Conservation (phyloP, 2,113 vertebrate genomes). For the Gallinago paraguaiae region DNA sequence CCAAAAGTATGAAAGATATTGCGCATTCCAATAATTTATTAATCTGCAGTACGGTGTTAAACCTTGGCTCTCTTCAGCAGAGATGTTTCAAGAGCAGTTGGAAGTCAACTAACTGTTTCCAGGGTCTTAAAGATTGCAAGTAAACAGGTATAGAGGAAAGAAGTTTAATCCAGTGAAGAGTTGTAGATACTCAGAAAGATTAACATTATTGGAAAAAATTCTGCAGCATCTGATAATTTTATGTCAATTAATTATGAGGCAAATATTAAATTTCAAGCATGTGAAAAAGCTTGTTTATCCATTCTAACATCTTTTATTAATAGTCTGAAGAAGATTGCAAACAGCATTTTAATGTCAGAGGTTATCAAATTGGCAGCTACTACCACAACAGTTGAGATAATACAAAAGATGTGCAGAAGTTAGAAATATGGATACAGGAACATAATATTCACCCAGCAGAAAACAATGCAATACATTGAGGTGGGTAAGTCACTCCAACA, state of each 20-base stretch:
- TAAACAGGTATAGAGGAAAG: slow-evolving; percentile 15
- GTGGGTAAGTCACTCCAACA: neutral
- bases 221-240: neutral
- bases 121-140: neutral
- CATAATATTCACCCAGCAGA: neutral
- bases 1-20: neutral
- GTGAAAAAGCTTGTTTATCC: neutral
- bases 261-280: neutral
- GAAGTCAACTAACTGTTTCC: neutral
- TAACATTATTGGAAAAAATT: neutral
- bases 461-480: neutral
- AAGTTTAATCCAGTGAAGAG: neutral
- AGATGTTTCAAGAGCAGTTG: slow-evolving; percentile 15
- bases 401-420: neutral
- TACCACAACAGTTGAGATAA: neutral
- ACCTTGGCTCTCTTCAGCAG: neutral
- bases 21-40: slow-evolving; percentile 37
- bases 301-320: neutral
- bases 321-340: neutral
- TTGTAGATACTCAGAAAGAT: neutral
- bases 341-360: neutral
- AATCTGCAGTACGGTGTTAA: neutral
- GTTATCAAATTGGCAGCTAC: neutral
- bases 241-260: neutral
- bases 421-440: neutral